These are phyloP conservation scores for Fratercula arctica DNA, from an alignment of 2,797 vertebrate genomes.

Conservation along the genomic window DNA sequence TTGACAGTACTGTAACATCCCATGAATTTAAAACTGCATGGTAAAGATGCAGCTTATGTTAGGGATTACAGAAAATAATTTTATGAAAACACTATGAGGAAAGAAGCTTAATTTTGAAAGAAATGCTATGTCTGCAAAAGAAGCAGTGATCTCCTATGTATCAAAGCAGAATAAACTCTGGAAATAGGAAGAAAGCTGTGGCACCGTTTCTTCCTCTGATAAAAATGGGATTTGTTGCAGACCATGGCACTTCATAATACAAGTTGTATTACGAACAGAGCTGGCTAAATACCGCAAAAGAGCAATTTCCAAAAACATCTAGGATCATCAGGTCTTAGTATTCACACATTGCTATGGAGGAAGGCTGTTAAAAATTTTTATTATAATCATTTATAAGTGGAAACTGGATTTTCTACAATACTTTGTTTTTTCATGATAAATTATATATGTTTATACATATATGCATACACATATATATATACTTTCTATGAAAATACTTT, in stretches of 20 bases:
- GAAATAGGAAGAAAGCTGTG: background rate
- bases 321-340: background rate
- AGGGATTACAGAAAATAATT: background rate
- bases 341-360: background rate
- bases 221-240: background rate
- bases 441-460: too few species aligned
- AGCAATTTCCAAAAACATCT: background rate
- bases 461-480: too few species aligned
- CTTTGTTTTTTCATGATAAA: background rate
- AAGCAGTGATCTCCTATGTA: background rate
- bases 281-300: background rate
- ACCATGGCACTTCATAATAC: background rate
- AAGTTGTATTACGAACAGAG: background rate
- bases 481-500: background rate
- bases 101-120: background rate
- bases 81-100: background rate
- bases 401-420: background rate
- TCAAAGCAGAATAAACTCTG: background rate
- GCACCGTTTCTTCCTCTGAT: background rate
- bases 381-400: background rate
- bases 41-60: background rate
- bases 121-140: background rate
- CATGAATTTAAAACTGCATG: background rate
- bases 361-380: background rate
- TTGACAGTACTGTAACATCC: background rate